Conservation (phyloP, 2,888 invertebrate genomes). For the Onchidella celtica region DNA sequence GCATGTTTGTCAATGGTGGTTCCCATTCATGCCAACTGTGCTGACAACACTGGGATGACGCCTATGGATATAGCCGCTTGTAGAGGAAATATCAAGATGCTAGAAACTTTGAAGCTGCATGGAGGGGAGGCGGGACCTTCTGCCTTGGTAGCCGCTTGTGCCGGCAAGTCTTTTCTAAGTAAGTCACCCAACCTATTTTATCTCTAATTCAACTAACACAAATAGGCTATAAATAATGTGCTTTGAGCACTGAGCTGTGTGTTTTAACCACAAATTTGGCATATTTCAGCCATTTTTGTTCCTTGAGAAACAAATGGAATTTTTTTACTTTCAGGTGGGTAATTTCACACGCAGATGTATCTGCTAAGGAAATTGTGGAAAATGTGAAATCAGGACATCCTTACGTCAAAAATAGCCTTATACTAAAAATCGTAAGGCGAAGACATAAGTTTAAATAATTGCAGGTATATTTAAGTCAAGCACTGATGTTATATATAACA, state of each 20-base stretch:
- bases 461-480: too few species aligned
- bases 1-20: constrained; percentile 34
- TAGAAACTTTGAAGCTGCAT: constrained; percentile 47
- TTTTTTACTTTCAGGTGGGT: too few species aligned
- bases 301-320: neutral
- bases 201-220: neutral
- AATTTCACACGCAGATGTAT: too few species aligned
- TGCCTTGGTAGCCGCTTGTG: constrained; percentile 52
- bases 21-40: constrained; percentile 34
- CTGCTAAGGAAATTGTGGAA: too few species aligned
- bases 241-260: too few species aligned
- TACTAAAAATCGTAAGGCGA: too few species aligned
- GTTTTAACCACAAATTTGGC: neutral
- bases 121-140: constrained; percentile 40
- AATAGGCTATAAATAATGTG: too few species aligned
- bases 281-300: neutral
- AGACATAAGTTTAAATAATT: too few species aligned
- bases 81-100: constrained; percentile 48
- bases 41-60: constrained; percentile 36
- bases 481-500: too few species aligned
- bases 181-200: neutral
- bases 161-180: constrained; percentile 42
- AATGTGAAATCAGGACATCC: too few species aligned
- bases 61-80: constrained; percentile 54
- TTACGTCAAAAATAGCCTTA: too few species aligned